Percentiles rank a stretch among this genome's conserved stretches.
These are phyloP conservation scores for Euphonia xanthogaster DNA, from an alignment of 2,797 vertebrate species.

Conservation along the genomic window DNA sequence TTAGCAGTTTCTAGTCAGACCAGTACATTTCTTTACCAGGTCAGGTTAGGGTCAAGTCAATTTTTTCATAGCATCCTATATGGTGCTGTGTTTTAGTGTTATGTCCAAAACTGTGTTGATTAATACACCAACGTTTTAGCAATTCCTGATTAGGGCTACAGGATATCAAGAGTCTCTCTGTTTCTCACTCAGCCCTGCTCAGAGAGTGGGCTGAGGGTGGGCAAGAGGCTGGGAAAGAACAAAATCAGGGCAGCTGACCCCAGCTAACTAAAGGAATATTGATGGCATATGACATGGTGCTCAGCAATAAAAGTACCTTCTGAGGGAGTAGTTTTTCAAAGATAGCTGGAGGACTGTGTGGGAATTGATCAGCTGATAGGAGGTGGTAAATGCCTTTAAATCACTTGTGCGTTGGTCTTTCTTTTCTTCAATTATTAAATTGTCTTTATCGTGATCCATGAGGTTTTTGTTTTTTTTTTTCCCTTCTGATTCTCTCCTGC, in stretches of 20 bases:
- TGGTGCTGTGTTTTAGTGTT: neutral
- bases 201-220: neutral
- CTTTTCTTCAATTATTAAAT: neutral
- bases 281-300: fast-evolving
- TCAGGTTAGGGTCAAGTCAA: neutral
- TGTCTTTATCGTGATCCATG: neutral
- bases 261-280: neutral
- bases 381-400: neutral
- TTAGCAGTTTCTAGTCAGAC: neutral
- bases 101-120: neutral
- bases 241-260: neutral
- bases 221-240: neutral
- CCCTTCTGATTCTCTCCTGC: neutral
- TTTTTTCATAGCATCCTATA: neutral
- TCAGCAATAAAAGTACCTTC: neutral
- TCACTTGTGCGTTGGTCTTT: neutral
- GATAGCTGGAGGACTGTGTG: neutral
- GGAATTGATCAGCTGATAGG: neutral
- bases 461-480: fast-evolving
- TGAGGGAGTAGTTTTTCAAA: neutral
- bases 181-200: neutral
- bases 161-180: neutral
- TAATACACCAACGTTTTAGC: neutral
- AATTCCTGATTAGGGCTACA: neutral
- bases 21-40: neutral